phyloP scores from a whole-genome alignment of 2,797 vertebrate genomes.

The Scleropages formosus region DNA sequence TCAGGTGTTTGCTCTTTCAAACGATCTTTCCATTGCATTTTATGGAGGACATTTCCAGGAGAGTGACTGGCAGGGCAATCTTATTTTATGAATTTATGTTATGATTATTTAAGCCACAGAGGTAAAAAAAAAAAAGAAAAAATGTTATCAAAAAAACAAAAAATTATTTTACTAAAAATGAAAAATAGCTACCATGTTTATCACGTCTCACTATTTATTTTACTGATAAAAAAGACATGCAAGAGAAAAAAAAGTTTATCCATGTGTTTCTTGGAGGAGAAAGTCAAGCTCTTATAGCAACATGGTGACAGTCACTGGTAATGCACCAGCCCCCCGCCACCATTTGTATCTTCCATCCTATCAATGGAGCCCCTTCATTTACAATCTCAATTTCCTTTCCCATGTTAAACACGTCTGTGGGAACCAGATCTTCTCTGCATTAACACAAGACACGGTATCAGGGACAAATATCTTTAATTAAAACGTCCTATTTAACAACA shows the following conservation, averaged over 20 bases:
- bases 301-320: neutral
- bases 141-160: no score
- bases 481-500: slow-evolving; percentile 57
- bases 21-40: neutral
- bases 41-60: slow-evolving; percentile 11
- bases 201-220: no score
- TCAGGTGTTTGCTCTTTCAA: neutral
- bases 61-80: neutral
- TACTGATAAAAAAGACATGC: no score
- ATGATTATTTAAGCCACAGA: neutral
- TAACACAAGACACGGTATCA: slow-evolving; percentile 64
- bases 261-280: neutral
- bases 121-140: no score
- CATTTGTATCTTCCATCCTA: slow-evolving; percentile 51
- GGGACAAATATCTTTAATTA: slow-evolving; percentile 79
- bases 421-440: slow-evolving; percentile 65
- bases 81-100: neutral
- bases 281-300: neutral
- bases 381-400: slow-evolving; percentile 58
- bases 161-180: no score
- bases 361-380: slow-evolving; percentile 60
- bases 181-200: no score
- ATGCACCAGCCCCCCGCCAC: slow-evolving; percentile 38
- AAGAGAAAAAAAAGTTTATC: no score
- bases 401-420: slow-evolving; percentile 61